A percentile compares a stretch with the other conserved stretches of the same genome.
phyloP scores from a whole-genome alignment of 2,797 vertebrate genomes.

The Falco concolor region DNA sequence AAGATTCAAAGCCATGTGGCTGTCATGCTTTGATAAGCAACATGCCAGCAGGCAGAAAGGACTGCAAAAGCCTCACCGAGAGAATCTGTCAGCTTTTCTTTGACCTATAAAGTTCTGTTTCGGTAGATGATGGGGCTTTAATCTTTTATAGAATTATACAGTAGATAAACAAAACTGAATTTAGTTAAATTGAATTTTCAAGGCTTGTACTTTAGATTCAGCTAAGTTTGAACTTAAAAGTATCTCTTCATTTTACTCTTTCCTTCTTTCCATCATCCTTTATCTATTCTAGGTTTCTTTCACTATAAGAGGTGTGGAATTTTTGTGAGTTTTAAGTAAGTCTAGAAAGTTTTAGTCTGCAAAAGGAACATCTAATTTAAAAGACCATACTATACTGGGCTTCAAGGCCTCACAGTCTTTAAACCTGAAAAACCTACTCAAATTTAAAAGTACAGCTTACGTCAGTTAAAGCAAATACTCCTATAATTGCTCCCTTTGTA shows the following conservation, averaged over 20 bases:
- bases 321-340: background rate
- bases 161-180: background rate
- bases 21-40: conserved; percentile 30
- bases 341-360: background rate
- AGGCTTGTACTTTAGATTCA: background rate
- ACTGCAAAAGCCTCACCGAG: background rate
- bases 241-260: background rate
- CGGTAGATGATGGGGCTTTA: background rate
- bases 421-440: background rate
- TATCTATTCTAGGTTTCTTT: background rate
- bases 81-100: conserved; percentile 11
- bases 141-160: background rate
- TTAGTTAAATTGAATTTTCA: background rate
- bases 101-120: conserved; percentile 22
- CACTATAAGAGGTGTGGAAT: background rate
- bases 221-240: background rate
- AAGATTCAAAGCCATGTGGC: conserved; percentile 2
- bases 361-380: background rate
- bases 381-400: background rate
- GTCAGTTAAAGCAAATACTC: background rate
- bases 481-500: background rate
- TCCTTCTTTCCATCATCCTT: background rate
- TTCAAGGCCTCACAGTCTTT: background rate
- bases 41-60: conserved; percentile 19
- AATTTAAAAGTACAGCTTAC: background rate